Evolutionary conservation across 2,888 invertebrate genomes (phyloP).

Genomic region (Limnephilus rhombicus): DNA sequence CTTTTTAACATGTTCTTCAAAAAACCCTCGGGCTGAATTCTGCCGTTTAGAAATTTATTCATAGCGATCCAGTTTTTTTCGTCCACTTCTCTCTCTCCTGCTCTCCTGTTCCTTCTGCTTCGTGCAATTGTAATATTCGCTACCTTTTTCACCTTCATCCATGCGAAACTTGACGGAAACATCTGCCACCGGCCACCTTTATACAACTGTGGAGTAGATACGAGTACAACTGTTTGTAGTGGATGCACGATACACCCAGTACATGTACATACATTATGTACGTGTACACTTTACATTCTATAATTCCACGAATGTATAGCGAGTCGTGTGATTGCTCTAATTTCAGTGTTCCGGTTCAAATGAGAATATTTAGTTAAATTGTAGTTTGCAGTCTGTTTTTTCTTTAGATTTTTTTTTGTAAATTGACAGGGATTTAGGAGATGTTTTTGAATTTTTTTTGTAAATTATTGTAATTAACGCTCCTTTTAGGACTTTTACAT

Average conservation of each 20-base stretch:
- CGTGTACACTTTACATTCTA: neutral
- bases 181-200: slow-evolving; percentile 50
- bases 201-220: neutral
- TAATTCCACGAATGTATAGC: slow-evolving; percentile 18
- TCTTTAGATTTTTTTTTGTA: neutral
- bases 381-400: neutral
- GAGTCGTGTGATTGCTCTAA: slow-evolving; percentile 57
- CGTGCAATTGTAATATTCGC: slow-evolving; percentile 23
- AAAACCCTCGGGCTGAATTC: neutral
- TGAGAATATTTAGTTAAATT: neutral
- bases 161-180: slow-evolving; percentile 36
- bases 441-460: too few relatives aligned
- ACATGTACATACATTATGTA: neutral
- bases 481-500: too few relatives aligned
- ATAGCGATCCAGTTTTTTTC: slow-evolving; percentile 46
- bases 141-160: slow-evolving; percentile 33
- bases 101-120: neutral
- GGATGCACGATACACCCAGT: neutral
- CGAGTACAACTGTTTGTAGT: neutral
- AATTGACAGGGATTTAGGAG: too few relatives aligned
- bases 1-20: neutral
- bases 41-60: slow-evolving; percentile 39
- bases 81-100: slow-evolving; percentile 16
- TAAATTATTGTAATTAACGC: too few relatives aligned
- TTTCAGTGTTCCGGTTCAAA: slow-evolving; percentile 16